These are phyloP conservation scores for Lasioglossum leucozonium DNA, from an alignment of 2,888 invertebrate species.

Conservation along the genomic window DNA sequence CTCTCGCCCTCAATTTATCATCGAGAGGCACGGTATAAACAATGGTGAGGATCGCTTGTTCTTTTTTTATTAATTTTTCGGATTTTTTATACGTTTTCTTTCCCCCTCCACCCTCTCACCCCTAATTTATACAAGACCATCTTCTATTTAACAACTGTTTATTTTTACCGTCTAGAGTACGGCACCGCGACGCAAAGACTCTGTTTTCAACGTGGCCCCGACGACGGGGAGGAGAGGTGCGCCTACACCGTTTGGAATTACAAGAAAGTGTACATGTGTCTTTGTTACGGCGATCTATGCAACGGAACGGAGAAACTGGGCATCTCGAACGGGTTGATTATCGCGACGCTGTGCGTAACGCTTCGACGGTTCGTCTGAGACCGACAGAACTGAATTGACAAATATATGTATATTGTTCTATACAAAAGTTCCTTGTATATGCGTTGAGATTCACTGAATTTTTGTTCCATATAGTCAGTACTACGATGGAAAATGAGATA, in stretches of 20 bases:
- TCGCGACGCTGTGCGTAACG: conserved; percentile 53
- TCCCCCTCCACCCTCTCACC: too few species aligned
- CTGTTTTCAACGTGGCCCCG: conserved; percentile 94
- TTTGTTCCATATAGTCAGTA: neutral
- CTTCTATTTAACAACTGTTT: neutral
- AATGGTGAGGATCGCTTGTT: conserved; percentile 87
- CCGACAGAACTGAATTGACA: neutral
- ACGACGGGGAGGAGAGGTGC: conserved; percentile 95
- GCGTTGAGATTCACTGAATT: conserved; percentile 21
- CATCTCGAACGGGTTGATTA: conserved; percentile 52
- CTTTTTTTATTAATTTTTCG: neutral
- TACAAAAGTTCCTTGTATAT: conserved; percentile 49
- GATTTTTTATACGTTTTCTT: neutral
- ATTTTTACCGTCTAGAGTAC: conserved; percentile 88
- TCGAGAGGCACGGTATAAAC: conserved; percentile 92
- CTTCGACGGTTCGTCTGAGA: conserved; percentile 69
- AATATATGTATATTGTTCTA: conserved; percentile 49
- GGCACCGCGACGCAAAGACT: conserved; percentile 94
- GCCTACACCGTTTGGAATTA: conserved; percentile 93
- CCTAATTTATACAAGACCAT: neutral
- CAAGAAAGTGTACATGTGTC: conserved; percentile 95
- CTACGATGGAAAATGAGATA: neutral
- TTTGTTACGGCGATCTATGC: conserved; percentile 95
- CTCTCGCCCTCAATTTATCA: conserved; percentile 86
- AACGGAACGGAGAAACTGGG: conserved; percentile 85